Evolutionary conservation across 2,113 vertebrate species (phyloP), one percentile per base, ranked within the genome.

Genomic region (Engraulis encrasicolus): DNA sequence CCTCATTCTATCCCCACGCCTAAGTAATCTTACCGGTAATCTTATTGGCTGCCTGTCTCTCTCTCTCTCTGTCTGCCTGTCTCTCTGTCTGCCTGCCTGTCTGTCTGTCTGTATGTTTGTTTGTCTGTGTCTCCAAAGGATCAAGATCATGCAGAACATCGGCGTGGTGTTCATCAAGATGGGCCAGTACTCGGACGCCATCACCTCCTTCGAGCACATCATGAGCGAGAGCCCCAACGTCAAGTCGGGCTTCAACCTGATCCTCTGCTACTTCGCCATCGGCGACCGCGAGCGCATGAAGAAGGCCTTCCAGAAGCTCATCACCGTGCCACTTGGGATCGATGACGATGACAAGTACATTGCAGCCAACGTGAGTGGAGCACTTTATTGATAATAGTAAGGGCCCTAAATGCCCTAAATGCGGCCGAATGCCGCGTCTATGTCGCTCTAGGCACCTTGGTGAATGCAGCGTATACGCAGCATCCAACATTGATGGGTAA

Each of bases 91-190:
- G 4, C 18, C 4, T 45, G 40, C 3, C 40, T 5, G 40, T 45
- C 40, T 9, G 9, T 45, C 40, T 45, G 3, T 3, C 40, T 6
- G 11, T 9, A 3, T 45, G 40, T 45, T 5, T 45, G 40, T 9
- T 9, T 45, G n/a, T 91, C 86, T 14, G 34, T 78, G 19, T 52
- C 17, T 82, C 12, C 52, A 38, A 88, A 97, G 98, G 92, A 98
- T 99, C 90, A 99, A 99, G 93, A 97, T 99, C 90, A 97, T 98
- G 97, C 96, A 98, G 94, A 99, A 99, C 82, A 99, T 99, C 9
- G 98, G 97, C n/a, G 91, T 98, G 81, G 96, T 97, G 0, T 99
- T 99, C 88, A 92, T 99, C 88, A 95, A 95, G 87, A 96, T 97
- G 86, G 98, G 98, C 80, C 97, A 98, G 71, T 99, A 99, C 20